Base-by-base conservation (phyloP, 2,888 invertebrate species). In the Andrena camellia region DNA sequence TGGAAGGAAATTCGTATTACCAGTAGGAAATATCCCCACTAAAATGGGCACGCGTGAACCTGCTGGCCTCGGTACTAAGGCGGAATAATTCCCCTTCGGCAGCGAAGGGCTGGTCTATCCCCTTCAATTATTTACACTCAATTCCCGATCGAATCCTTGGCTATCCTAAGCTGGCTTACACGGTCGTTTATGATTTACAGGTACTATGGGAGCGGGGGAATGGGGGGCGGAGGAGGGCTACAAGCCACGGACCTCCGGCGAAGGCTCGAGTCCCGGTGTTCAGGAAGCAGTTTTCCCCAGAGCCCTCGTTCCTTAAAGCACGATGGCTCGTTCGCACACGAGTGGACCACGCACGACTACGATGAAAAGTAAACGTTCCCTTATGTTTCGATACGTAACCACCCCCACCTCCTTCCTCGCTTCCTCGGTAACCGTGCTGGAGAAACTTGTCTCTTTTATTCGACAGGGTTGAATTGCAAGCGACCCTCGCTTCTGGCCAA, bases 211-310 rank as follows among this genome's bases (percentile, higher is more conserved):
- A 94, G 92, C 92, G 91, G 93, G 92, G 94, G 93, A 88, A 94
- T 94, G 94, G 94, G 92, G 94, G 93, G 91, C 93, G 94, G 93
- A 92, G 94, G 93, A 94, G 93, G 94, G 94, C 94, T 92, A 91
- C 93, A 91, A 90, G 94, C 94, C 93, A 93, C 93, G 93, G 92
- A 94, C 91, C 92, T 93, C 93, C 94, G 92, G 92, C 92, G 93
- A 91, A 92, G 92, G 91, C 89, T 90, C 89, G 91, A 90, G 91
- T 90, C 90, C 89, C 90, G 89, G 86, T 90, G 89, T 86, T 88
- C 89, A 83, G 90, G 86, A 84, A 88, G 88, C 83, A 80, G 85
- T 84, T 77, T 79, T 83, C 84, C 89, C 89, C 84, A 90, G 86
- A 85, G 63, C 74, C 71, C 78, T 84, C 83, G 71, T 80, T 79